phyloP scores from a whole-genome alignment of 2,797 vertebrate genomes.

The Aldrovandia affinis region DNA sequence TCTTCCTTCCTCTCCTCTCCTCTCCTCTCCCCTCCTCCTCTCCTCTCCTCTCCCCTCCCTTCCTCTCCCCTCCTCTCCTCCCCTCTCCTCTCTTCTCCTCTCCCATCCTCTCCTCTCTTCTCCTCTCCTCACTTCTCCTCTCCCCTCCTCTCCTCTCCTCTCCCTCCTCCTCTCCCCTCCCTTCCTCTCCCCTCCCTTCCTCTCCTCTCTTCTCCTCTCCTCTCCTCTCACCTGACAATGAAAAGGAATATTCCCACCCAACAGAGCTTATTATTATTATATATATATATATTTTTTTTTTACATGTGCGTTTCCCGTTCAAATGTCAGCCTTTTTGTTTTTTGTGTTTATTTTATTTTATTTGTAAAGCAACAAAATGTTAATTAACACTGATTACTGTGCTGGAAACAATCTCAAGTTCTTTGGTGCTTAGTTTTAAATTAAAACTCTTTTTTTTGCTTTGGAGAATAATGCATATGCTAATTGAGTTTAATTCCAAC shows the following conservation, averaged over 20 bases:
- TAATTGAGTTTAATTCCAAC: slow-evolving; percentile 38
- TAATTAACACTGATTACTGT: slow-evolving; percentile 86
- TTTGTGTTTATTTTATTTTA: slow-evolving; percentile 70
- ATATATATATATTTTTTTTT: slow-evolving; percentile 75
- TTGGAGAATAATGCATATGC: slow-evolving; percentile 42
- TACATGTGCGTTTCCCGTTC: slow-evolving; percentile 54
- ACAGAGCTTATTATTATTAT: too few relatives aligned
- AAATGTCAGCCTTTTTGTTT: slow-evolving; percentile 83
- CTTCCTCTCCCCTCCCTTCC: slow-evolving; percentile 80
- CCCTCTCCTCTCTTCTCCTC: slow-evolving; percentile 80
- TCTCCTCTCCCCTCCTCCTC: slow-evolving; percentile 80
- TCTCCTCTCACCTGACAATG: slow-evolving; percentile 80
- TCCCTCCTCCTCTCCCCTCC: slow-evolving; percentile 79
- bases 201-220: slow-evolving; percentile 82
- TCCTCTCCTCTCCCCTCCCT: slow-evolving; percentile 81
- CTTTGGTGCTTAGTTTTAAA: slow-evolving; percentile 58
- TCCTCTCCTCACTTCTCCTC: slow-evolving; percentile 80
- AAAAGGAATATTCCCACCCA: slow-evolving; percentile 79
- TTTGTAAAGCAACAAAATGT: slow-evolving; percentile 70
- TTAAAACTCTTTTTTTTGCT: slow-evolving; percentile 42
- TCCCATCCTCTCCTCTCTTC: slow-evolving; percentile 80
- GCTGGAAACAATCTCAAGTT: slow-evolving; percentile 76
- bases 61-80: slow-evolving; percentile 80
- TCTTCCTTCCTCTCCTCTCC: slow-evolving; percentile 81
- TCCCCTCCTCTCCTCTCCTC: slow-evolving; percentile 80